These are phyloP conservation scores for Mionectes macconnelli DNA, from an alignment of 2,113 vertebrate genomes.

Conservation along the genomic window DNA sequence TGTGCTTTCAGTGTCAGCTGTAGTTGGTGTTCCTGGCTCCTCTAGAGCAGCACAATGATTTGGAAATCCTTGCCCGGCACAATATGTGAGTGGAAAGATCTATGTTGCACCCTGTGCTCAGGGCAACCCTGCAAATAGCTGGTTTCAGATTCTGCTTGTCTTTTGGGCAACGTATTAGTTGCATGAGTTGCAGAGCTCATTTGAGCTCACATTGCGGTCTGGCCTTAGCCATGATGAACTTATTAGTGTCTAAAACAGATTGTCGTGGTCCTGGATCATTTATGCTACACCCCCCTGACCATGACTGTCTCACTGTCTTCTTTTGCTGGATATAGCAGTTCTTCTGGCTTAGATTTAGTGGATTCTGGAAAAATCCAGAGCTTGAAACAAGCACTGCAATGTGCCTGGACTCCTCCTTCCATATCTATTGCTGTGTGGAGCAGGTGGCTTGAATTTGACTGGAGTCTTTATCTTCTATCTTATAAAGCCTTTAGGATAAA, in stretches of 20 bases:
- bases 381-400: background rate
- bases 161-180: background rate
- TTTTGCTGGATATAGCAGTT: background rate
- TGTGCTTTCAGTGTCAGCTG: background rate
- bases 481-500: background rate
- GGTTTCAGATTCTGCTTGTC: background rate
- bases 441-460: constrained; percentile 48
- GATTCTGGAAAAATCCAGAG: background rate
- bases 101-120: background rate
- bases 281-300: background rate
- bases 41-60: background rate
- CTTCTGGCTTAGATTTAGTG: background rate
- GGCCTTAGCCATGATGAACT: rapidly evolving
- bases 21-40: background rate
- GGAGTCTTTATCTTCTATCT: background rate
- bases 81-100: background rate
- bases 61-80: background rate
- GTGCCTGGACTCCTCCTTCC: background rate
- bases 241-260: background rate
- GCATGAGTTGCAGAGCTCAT: background rate
- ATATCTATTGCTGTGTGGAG: background rate
- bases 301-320: background rate
- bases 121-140: background rate
- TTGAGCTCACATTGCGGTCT: background rate
- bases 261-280: background rate